A percentile compares a stretch with the other conserved stretches of the same genome.
Evolutionary conservation across 2,113 vertebrate species (phyloP).

Genomic region (Protomyctophum bolini): DNA sequence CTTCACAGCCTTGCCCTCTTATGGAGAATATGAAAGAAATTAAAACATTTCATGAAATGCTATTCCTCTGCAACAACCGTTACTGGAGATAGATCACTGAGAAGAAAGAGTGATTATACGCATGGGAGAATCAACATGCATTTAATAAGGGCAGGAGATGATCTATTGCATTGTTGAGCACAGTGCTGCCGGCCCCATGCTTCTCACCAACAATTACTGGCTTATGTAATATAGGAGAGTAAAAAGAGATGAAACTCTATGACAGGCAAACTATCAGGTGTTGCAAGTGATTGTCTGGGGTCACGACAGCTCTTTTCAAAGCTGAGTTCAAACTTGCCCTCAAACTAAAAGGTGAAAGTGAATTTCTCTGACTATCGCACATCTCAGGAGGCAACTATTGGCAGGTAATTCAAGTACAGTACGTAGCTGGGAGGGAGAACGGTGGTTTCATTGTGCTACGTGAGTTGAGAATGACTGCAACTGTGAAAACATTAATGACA

Average conservation of each 20-base stretch:
- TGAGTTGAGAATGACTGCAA: slow-evolving; percentile 30
- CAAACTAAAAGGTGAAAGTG: slow-evolving; percentile 49
- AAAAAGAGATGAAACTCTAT: slow-evolving; percentile 44
- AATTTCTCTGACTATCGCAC: slow-evolving; percentile 42
- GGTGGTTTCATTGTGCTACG: slow-evolving; percentile 32
- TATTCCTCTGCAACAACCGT: slow-evolving; percentile 23
- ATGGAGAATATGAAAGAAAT: slow-evolving; percentile 29
- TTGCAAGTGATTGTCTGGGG: slow-evolving; percentile 19
- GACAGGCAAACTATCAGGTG: slow-evolving; percentile 56
- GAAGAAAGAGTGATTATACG: slow-evolving; percentile 15
- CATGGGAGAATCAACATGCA: slow-evolving; percentile 16
- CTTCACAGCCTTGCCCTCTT: neutral
- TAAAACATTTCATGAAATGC: slow-evolving; percentile 41
- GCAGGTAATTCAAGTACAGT: slow-evolving; percentile 41
- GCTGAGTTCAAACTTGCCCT: slow-evolving; percentile 18
- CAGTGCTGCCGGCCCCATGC: neutral
- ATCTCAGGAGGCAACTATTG: slow-evolving; percentile 44
- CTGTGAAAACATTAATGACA: slow-evolving; percentile 44
- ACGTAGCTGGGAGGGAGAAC: slow-evolving; percentile 39
- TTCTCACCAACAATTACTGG: slow-evolving; percentile 11
- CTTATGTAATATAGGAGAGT: slow-evolving; percentile 10
- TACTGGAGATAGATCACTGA: neutral
- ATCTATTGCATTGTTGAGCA: neutral
- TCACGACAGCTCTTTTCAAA: slow-evolving; percentile 61
- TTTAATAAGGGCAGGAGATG: slow-evolving; percentile 33